A percentile compares a stretch with the other conserved stretches of the same genome.
These are phyloP conservation scores for Rapana venosa DNA, from an alignment of 2,888 invertebrate species.

Conservation along the genomic window DNA sequence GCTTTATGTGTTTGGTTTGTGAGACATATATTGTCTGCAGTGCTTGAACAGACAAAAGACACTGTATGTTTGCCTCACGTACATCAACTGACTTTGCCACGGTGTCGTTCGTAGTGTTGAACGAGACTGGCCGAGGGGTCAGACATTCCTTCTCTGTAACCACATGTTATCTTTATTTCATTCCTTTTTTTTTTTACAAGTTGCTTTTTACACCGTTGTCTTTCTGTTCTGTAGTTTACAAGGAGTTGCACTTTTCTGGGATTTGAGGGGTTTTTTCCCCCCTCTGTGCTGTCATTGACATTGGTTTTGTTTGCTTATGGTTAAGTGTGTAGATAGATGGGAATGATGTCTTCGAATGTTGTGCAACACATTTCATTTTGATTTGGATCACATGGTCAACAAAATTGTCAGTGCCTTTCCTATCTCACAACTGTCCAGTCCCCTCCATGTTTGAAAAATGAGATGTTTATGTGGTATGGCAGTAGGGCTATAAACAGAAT, in stretches of 20 bases:
- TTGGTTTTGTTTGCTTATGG: too few relatives aligned
- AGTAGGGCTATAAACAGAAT: too few relatives aligned
- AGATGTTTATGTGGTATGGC: too few relatives aligned
- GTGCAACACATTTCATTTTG: too few relatives aligned
- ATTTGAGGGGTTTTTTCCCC: too few relatives aligned
- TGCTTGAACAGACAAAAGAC: background rate
- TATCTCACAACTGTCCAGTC: too few relatives aligned
- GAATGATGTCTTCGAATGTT: too few relatives aligned
- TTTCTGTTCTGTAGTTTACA: background rate
- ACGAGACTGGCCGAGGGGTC: constrained; percentile 45
- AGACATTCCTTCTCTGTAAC: background rate
- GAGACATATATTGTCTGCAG: constrained; percentile 24
- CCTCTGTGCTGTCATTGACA: background rate
- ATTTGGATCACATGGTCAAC: too few relatives aligned
- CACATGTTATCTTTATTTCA: background rate
- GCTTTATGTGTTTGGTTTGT: background rate
- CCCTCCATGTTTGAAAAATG: too few relatives aligned
- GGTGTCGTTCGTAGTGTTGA: constrained; percentile 39
- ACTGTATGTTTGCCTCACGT: constrained; percentile 10
- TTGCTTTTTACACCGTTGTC: background rate
- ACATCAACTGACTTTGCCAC: constrained; percentile 41
- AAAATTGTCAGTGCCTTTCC: too few relatives aligned
- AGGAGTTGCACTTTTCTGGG: too few relatives aligned
- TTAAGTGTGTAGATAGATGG: too few relatives aligned
- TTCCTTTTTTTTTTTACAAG: background rate